Evolutionary conservation across 2,888 invertebrate genomes (phyloP).

Genomic region (Drosophila emarginata): DNA sequence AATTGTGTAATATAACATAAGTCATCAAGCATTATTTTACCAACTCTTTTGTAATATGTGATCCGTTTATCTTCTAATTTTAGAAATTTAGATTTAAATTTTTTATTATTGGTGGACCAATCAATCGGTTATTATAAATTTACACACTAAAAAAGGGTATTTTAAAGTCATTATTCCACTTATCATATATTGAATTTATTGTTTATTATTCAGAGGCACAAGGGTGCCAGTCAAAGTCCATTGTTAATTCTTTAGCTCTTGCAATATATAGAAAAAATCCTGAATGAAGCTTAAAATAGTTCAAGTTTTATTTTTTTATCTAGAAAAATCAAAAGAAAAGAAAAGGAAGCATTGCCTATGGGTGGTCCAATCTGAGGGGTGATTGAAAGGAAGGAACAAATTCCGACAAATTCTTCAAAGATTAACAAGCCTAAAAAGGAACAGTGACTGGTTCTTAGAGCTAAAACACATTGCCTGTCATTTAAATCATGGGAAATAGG

Average conservation of each 20-base stretch:
- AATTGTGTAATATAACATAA: too few species aligned
- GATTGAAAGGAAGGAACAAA: neutral
- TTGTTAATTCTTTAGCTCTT: slow-evolving; percentile 35
- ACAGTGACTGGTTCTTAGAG: too few species aligned
- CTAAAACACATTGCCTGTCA: too few species aligned
- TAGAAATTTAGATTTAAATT: too few species aligned
- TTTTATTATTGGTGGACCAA: too few species aligned
- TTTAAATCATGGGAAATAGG: too few species aligned
- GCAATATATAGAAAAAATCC: slow-evolving; percentile 47
- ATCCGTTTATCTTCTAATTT: too few species aligned
- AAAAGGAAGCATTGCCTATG: neutral
- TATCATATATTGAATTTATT: slow-evolving; percentile 13
- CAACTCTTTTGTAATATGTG: too few species aligned
- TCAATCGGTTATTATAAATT: neutral
- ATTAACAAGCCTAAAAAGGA: too few species aligned
- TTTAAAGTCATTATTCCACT: neutral
- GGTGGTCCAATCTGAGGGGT: neutral
- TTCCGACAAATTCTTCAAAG: neutral
- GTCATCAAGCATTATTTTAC: too few species aligned
- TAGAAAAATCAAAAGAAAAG: slow-evolving; percentile 11
- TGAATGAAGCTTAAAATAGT: slow-evolving; percentile 50
- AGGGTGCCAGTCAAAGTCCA: slow-evolving; percentile 16
- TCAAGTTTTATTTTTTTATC: slow-evolving; percentile 29
- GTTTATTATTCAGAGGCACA: slow-evolving; percentile 18
- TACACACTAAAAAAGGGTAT: neutral